Base-by-base conservation (phyloP, 2,888 invertebrate species). In the Drosophila melanosoma region DNA sequence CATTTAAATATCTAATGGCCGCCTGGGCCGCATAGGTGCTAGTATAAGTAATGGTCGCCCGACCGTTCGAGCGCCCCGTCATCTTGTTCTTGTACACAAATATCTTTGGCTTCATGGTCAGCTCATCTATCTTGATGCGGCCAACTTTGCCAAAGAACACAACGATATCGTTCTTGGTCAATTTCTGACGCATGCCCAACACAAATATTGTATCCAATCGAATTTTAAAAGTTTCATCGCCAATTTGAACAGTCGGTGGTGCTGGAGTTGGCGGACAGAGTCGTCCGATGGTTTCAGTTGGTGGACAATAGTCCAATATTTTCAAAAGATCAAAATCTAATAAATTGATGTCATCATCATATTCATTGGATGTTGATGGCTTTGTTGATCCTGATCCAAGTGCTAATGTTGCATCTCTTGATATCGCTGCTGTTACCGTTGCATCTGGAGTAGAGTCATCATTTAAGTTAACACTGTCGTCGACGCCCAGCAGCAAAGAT, bases 61-160 rank as follows among this genome's bases (percentile, higher is more conserved):
- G 79, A 8, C 87, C 87, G 40, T 79, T 90, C 4, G 90, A 87
- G 17, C 79, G 83, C 12, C 89, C 83, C 6, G 90, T 85, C 48
- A 70, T 38, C 74, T 78, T 87, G 20, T 87, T 79, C 40, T 87
- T 87, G 57, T 87, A 87, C 32, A 86, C 90, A 40, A 90, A 87
- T 29, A 87, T 90, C 66, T 76, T 88, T 1, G 89, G 89, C 64
- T 76, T 90, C 49, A 69, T 63, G 12, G 70, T 74, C 4, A 54
- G 2, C 6, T 81, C 83, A 42, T 90, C 75, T 29, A 73, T 45
- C 48, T 79, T 68, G 54, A 87, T 83, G 7, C 59, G 57, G 2
- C 87, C 87, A 48, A 77, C 40, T 6, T 72, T 75, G 58, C 89
- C 72, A 48, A 87, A 87, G 61, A 70, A 86, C 10, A 58, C 17